Base-by-base conservation (phyloP, 2,888 invertebrate genomes). In the Amphimallon solstitiale region DNA sequence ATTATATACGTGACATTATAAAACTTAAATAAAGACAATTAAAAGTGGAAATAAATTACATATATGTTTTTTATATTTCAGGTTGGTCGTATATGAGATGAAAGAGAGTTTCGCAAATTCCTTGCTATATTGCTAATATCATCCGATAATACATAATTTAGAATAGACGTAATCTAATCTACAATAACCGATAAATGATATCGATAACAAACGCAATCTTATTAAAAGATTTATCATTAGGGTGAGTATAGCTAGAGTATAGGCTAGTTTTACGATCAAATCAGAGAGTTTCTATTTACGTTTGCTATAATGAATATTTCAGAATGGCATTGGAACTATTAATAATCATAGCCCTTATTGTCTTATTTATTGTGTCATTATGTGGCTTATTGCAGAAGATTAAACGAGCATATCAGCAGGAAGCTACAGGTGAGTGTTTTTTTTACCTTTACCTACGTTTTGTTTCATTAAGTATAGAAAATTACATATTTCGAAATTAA, bases 331-430 rank as follows among this genome's bases (percentile, higher is more conserved):
- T 77, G 65, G 79, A 79, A 73, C 62, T 79, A 35, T 67, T 78
- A 14, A 69, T 79, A 19, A 67, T 79, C 35, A 70, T 75, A 43
- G 76, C 72, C 17, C 68, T 79, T 19, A 75, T 79, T 46, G 71
- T 78, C 19, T 69, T 79, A 15, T 79, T 79, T 63, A 72, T 79
- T 29, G 71, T 75, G 9, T 79, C 79, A 6, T 77, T 79, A 65
- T 79, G 79, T 69, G 78, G 78, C 37, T 66, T 79, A 5, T 62
- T 79, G 19, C 78, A 78, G 63, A 79, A 78, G 71, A 76, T 79
- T 48, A 74, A 74, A 61, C 73, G 76, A 56, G 73, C 76, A 6
- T 78, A 79, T 49, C 75, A 78, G 38, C 70, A 73, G 34, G 78
- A 78, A 49, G 63, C 74, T 19, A 43, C 51, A 17, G 35, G 21